phyloP scores from a whole-genome alignment of 2,797 vertebrate genomes.

The Ficedula albicollis region DNA sequence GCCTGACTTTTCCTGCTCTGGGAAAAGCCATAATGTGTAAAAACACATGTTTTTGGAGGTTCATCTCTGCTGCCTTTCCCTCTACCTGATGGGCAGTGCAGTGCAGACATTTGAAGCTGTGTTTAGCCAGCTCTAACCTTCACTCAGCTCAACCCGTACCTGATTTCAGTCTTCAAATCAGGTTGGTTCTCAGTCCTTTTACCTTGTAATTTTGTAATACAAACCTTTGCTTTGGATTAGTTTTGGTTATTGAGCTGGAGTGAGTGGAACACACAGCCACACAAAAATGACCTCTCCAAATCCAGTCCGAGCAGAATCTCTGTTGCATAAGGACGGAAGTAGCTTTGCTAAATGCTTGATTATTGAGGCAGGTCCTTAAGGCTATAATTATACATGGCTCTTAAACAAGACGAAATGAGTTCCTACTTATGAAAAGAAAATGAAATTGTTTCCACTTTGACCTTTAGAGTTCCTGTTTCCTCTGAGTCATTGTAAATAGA shows the following conservation, averaged over 20 bases:
- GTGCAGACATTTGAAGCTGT: background rate
- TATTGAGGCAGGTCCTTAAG: background rate
- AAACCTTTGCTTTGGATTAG: background rate
- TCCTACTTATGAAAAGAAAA: background rate
- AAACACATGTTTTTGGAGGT: background rate
- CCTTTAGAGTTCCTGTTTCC: constrained; percentile 16
- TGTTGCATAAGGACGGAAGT: background rate
- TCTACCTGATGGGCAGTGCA: background rate
- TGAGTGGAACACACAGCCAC: background rate
- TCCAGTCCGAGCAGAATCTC: background rate
- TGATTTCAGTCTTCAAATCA: background rate
- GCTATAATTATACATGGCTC: background rate
- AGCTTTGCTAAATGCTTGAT: background rate
- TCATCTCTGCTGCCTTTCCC: background rate
- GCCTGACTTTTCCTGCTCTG: background rate
- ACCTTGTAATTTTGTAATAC: background rate
- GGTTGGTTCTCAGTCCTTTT: background rate
- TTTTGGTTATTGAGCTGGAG: background rate
- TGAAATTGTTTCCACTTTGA: constrained; percentile 1
- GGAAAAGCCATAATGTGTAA: background rate
- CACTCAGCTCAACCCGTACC: background rate
- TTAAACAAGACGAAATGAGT: background rate
- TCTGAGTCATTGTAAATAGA: background rate
- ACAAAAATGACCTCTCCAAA: background rate
- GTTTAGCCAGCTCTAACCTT: background rate